Evolutionary conservation across 2,888 invertebrate genomes (phyloP), one percentile per base, ranked within the genome.

Genomic region (Apodemia zela): DNA sequence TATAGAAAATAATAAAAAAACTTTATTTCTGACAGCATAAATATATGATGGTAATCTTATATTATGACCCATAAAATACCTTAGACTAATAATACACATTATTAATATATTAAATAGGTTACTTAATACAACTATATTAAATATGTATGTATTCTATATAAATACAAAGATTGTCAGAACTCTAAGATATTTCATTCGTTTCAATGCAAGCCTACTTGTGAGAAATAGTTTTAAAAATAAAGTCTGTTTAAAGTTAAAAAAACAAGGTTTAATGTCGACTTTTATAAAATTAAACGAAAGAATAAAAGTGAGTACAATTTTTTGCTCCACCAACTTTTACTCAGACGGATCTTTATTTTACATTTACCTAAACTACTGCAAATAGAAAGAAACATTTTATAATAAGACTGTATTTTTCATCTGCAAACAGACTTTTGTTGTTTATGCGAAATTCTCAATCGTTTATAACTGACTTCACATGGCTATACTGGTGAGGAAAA

Each of bases 301-400:
- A 54, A 54, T 54, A 54, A 54, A 54, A 54, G 54, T 54, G 25
- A 54, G 51, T 21, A 54, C 25, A 54, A 54, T 21, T 54, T 54
- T 54, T 54, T 54, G 21, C 54, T 25, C 13, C 25, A 15, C 25
- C 54, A 54, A 54, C 54, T 54, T 54, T 54, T 54, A 54, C 54
- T 25, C 25, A 25, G 25, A 13, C 54, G 25, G 54, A 54, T 54
- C 54, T 54, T 54, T 54, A 54, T 54, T 54, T 54, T 54, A 18
- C 49, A 49, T 49, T 17, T 49, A 49, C 49, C 18, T 18, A 54
- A 54, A 13, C 54, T 25, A 54, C 54, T 25, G 25, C 6, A 54
- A 54, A 54, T 25, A 54, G 54, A 54, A 54, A 15, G 18, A 11
- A 51, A 51, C 18, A 51, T 18, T 11, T 45, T 21, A 21, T 18